Base-by-base conservation (phyloP, 1,140 invertebrate species). In the Monochamus saltuarius region DNA sequence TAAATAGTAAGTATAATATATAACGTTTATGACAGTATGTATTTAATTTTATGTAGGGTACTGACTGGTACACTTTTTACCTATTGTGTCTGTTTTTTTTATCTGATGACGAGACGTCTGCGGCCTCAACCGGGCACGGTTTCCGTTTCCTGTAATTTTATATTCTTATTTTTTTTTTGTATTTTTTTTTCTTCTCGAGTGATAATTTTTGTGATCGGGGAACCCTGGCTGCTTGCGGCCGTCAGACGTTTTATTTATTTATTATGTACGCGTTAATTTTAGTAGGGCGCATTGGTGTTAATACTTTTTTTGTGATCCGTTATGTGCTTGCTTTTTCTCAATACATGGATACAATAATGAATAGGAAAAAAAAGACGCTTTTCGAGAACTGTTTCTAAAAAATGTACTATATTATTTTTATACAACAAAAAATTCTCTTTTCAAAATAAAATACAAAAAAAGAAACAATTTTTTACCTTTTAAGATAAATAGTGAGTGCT, bases 391-490 rank as follows among this genome's bases (percentile, higher is more conserved):
- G 52, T 42, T 39, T 39, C 37, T 55, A 55, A 55, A 55, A 39
- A 46, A 14, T 45, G 19, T 39, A 9, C 16, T 37, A 35, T 16
- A 52, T 29, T 29, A 35, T 37, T 35, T 29, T 49, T 49, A 14
- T 49, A 14, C n/a, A 14, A 19, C 16, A 34, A 22, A 9, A 49
- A n/a, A 49, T n/a, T 14, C 19, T 16, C 46, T 49, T 34, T 49
- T 22, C n/a, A 14, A n/a, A 14, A n/a, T 49, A n/a, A 19, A n/a
- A 49, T 14, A 17, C 19, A 52, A 36, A 29, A 36, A 52, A 52
- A 52, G 4, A 35, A 52, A 16, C 35, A 52, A 52, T 55, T 55
- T 55, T 45, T 19, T 29, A 55, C 36, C 39, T 17, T 55, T 35
- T 13, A 55, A 55, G 22, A 29, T 29, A 29, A 29, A 29, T 29